Percentiles rank a stretch among this genome's conserved stretches.
Evolutionary conservation across 2,797 vertebrate species (phyloP).

Genomic region (Silurus aristotelis): DNA sequence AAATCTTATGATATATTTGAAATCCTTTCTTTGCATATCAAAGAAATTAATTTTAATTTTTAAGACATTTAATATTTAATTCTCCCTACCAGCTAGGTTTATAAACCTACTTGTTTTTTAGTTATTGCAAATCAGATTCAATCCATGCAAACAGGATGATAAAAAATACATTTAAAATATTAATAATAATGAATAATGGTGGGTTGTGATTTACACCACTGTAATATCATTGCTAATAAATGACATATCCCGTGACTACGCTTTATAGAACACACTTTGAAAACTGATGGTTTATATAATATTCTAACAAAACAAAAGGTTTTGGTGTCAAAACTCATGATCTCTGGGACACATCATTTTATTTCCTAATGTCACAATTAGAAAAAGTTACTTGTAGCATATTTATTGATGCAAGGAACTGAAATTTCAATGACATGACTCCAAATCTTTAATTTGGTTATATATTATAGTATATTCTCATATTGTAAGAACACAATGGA

Average conservation of each 20-base stretch:
- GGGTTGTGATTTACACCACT: background rate
- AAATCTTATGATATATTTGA: too few species aligned
- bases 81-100: background rate
- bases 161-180: background rate
- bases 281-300: background rate
- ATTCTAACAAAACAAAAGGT: background rate
- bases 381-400: background rate
- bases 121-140: background rate
- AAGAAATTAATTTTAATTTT: too few species aligned
- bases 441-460: background rate
- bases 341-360: background rate
- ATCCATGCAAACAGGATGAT: background rate
- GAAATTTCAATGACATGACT: background rate
- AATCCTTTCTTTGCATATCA: too few species aligned
- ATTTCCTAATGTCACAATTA: too few species aligned
- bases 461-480: background rate
- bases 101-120: background rate
- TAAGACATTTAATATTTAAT: too few species aligned
- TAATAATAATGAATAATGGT: background rate
- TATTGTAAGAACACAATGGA: background rate
- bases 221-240: background rate
- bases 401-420: background rate
- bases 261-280: background rate
- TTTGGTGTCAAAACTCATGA: background rate
- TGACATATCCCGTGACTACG: background rate